Evolutionary conservation across 2,888 invertebrate species (phyloP).

Genomic region (Geophilus truncorum): DNA sequence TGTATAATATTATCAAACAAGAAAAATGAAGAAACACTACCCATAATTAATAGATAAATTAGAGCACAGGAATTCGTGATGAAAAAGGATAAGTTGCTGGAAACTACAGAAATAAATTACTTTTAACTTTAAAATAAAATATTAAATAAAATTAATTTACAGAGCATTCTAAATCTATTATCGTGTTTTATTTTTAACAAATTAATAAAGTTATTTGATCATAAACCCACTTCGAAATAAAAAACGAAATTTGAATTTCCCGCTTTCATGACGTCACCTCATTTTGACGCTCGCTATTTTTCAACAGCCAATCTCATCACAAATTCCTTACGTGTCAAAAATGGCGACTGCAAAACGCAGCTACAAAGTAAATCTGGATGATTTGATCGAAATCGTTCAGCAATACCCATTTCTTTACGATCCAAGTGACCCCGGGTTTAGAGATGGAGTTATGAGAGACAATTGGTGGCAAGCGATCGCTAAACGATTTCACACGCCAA

Average conservation of each 20-base stretch:
- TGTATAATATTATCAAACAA: no score
- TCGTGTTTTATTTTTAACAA: no score
- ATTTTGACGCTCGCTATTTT: not conserved
- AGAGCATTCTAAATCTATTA: no score
- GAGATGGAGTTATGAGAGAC: not conserved
- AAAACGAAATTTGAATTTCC: not conserved
- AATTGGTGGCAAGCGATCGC: not conserved
- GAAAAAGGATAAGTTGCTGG: no score
- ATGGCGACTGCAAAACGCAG: conserved; percentile 11
- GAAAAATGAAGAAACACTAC: no score
- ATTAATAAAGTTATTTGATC: no score
- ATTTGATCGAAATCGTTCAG: not conserved
- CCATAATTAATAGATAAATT: no score
- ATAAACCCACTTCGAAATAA: not conserved
- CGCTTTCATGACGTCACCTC: not conserved
- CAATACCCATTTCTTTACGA: conserved; percentile 14
- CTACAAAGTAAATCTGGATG: not conserved
- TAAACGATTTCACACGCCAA: not conserved
- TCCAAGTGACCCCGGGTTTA: not conserved
- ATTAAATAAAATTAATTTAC: no score
- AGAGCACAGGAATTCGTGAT: no score
- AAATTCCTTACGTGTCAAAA: not conserved
- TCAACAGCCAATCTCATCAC: not conserved
- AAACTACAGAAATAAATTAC: no score
- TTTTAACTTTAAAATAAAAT: no score